Evolutionary conservation across 2,113 vertebrate genomes (phyloP).

Genomic region (Sinocyclocheilus anshuiensis): DNA sequence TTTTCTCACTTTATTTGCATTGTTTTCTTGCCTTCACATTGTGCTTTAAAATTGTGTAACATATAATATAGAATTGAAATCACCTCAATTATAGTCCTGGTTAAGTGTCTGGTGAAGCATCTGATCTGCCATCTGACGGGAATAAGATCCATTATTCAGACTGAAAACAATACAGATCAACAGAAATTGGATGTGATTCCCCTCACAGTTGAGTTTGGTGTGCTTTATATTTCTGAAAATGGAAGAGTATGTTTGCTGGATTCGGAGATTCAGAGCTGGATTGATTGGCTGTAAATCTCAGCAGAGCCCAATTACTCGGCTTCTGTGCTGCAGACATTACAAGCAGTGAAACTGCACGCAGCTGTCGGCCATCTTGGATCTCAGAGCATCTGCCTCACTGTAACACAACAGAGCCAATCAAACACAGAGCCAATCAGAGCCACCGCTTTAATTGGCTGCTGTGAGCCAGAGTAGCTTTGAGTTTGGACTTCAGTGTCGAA

Average conservation of each 20-base stretch:
- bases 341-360: not conserved
- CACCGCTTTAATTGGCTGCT: not conserved
- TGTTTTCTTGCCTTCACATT: not conserved
- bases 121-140: not conserved
- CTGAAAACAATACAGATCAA: not conserved
- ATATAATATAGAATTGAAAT: too few species aligned
- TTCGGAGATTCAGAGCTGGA: not conserved
- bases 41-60: not conserved
- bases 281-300: not conserved
- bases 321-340: not conserved
- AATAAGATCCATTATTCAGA: not conserved
- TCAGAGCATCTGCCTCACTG: not conserved
- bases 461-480: not conserved
- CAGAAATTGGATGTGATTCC: not conserved
- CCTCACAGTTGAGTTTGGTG: too few species aligned
- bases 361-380: constrained; percentile 22
- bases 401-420: not conserved
- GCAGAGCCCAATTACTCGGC: constrained; percentile 1
- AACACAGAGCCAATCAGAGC: not conserved
- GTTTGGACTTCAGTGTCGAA: not conserved
- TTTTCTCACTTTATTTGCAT: not conserved
- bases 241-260: not conserved
- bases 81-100: not conserved
- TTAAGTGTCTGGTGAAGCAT: not conserved
- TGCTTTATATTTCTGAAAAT: not conserved